phyloP scores from a whole-genome alignment of 2,888 invertebrate species.

The Lasioglossum morio region DNA sequence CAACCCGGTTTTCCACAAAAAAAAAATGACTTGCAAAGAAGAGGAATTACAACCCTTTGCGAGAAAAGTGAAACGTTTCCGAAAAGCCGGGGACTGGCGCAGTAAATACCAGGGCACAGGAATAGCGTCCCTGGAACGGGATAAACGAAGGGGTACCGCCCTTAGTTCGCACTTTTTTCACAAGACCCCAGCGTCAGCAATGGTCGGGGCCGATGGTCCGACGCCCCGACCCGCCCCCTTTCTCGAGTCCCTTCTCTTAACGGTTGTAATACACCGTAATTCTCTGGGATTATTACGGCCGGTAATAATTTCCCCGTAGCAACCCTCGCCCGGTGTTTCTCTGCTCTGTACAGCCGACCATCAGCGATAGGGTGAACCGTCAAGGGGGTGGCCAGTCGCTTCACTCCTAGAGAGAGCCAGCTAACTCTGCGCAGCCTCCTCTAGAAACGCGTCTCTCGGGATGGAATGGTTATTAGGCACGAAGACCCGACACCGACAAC shows the following conservation, averaged over 20 bases:
- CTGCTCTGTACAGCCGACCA: slow-evolving; percentile 24
- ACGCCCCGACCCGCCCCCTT: slow-evolving; percentile 16
- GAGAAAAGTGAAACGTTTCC: not conserved
- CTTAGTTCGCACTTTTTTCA: slow-evolving; percentile 35
- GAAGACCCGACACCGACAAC: slow-evolving; percentile 36
- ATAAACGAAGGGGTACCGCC: slow-evolving; percentile 22
- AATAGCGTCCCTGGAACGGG: slow-evolving; percentile 2
- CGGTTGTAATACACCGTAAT: slow-evolving; percentile 56
- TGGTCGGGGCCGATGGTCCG: slow-evolving; percentile 28
- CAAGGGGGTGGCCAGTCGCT: slow-evolving; percentile 26
- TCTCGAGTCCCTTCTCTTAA: slow-evolving; percentile 40
- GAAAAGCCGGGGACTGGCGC: not conserved
- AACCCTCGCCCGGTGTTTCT: slow-evolving; percentile 20
- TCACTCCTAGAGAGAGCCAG: slow-evolving; percentile 26
- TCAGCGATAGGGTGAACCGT: slow-evolving; percentile 26
- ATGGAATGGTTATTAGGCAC: slow-evolving; percentile 60
- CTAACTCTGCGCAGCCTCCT: slow-evolving; percentile 54
- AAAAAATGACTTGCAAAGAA: not conserved
- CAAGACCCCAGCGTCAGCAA: slow-evolving; percentile 27
- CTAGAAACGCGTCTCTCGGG: slow-evolving; percentile 30
- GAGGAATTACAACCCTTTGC: not conserved
- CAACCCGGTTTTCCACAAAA: not conserved
- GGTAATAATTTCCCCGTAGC: slow-evolving; percentile 63
- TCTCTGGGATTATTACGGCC: slow-evolving; percentile 63
- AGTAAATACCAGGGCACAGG: slow-evolving; percentile 38